Evolutionary conservation across 2,888 invertebrate genomes (phyloP).

Genomic region (Caenorhabditis afra): DNA sequence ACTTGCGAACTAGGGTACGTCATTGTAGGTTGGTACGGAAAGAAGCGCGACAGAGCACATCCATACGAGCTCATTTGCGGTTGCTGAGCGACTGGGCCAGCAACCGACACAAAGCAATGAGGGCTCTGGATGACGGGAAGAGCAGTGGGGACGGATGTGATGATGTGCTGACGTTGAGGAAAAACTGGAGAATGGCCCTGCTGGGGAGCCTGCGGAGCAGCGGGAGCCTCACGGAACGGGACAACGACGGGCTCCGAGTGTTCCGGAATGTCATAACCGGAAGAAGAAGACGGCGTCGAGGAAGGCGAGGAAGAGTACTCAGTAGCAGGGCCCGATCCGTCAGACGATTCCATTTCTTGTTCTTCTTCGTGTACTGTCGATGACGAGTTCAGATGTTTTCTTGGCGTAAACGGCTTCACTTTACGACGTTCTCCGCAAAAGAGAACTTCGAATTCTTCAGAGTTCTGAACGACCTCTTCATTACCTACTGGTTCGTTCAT

Average conservation of each 20-base stretch:
- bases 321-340: not conserved
- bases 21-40: not conserved
- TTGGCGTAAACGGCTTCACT: constrained; percentile 15
- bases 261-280: constrained; percentile 17
- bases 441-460: constrained; percentile 8
- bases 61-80: too few species aligned
- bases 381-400: constrained; percentile 8
- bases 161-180: too few species aligned
- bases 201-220: not conserved
- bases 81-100: too few species aligned
- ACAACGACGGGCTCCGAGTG: constrained; percentile 16
- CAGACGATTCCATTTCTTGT: not conserved
- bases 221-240: constrained; percentile 23
- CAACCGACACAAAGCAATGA: too few species aligned
- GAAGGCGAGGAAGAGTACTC: not conserved
- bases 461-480: not conserved
- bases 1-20: too few species aligned
- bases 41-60: too few species aligned
- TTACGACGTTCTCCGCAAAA: constrained; percentile 18
- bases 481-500: not conserved
- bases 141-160: too few species aligned
- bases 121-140: too few species aligned
- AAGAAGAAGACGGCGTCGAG: not conserved
- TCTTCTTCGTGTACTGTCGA: constrained; percentile 7
- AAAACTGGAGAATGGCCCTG: too few species aligned